A percentile compares a stretch with the other conserved stretches of the same genome.
These are phyloP conservation scores for Mesodorylaimus sp. DNA, from an alignment of 2,888 invertebrate genomes.

Conservation along the genomic window DNA sequence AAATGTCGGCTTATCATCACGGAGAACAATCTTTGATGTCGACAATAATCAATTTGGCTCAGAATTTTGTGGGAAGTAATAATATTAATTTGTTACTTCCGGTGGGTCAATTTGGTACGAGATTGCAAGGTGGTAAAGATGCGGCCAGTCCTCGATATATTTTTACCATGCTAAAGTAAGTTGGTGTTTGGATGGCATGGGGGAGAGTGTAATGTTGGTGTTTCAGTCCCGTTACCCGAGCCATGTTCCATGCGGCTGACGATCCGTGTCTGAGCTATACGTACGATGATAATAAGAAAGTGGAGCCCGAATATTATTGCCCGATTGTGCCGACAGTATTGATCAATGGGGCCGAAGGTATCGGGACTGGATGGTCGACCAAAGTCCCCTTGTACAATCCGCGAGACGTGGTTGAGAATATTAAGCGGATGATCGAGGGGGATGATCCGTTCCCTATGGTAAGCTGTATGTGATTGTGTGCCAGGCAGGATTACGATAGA, in stretches of 20 bases:
- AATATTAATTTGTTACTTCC: slow-evolving; percentile 87
- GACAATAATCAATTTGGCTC: slow-evolving; percentile 90
- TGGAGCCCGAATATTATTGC: slow-evolving; percentile 81
- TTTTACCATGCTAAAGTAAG: slow-evolving; percentile 55
- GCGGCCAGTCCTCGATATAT: slow-evolving; percentile 94
- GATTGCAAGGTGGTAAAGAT: slow-evolving; percentile 75
- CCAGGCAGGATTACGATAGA: too few species aligned
- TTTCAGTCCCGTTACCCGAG: slow-evolving; percentile 51
- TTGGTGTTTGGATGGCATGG: not conserved
- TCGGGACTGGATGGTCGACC: slow-evolving; percentile 96
- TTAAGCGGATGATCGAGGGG: slow-evolving; percentile 55
- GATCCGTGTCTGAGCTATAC: slow-evolving; percentile 67
- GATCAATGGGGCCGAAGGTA: slow-evolving; percentile 91
- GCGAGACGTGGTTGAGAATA: slow-evolving; percentile 62
- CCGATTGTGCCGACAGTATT: slow-evolving; percentile 90
- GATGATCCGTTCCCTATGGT: slow-evolving; percentile 55
- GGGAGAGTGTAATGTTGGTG: too few species aligned
- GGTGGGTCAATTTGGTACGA: slow-evolving; percentile 88
- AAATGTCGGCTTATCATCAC: slow-evolving; percentile 93
- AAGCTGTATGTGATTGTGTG: too few species aligned
- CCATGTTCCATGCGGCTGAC: slow-evolving; percentile 70
- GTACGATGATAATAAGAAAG: slow-evolving; percentile 78
- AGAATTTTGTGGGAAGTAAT: slow-evolving; percentile 93
- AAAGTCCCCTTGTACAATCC: slow-evolving; percentile 91
- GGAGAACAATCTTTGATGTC: slow-evolving; percentile 80